Percentiles rank a stretch among this genome's conserved stretches.
phyloP scores from a whole-genome alignment of 2,888 invertebrate species.

The Drosophila merina region DNA sequence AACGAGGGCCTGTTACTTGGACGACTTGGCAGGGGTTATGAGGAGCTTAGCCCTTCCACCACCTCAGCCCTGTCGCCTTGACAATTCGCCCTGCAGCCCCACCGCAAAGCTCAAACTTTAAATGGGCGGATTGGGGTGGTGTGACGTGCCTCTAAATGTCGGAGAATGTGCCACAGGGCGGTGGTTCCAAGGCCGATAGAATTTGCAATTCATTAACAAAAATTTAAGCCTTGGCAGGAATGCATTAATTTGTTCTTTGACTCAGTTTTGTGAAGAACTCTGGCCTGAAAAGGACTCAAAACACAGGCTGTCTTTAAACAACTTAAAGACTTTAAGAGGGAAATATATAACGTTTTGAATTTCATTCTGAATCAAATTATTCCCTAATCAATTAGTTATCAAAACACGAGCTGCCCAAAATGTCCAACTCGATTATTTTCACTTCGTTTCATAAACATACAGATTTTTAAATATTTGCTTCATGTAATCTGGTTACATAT shows the following conservation, averaged over 20 bases:
- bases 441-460: not conserved
- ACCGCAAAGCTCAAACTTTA: slow-evolving; percentile 38
- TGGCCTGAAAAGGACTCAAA: not conserved
- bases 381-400: not conserved
- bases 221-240: slow-evolving; percentile 28
- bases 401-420: too few relatives aligned
- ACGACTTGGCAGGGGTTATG: slow-evolving; percentile 44
- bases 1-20: slow-evolving; percentile 72
- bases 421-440: not conserved
- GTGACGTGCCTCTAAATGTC: not conserved
- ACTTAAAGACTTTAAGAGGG: too few relatives aligned
- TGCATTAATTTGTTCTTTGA: slow-evolving; percentile 2
- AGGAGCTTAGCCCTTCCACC: slow-evolving; percentile 49
- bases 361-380: not conserved
- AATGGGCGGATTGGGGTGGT: slow-evolving; percentile 28
- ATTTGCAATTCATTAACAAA: slow-evolving; percentile 41
- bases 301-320: not conserved
- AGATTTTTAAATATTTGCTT: not conserved
- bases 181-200: slow-evolving; percentile 17
- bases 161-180: slow-evolving; percentile 6
- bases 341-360: too few relatives aligned
- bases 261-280: not conserved
- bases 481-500: not conserved
- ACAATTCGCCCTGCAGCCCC: slow-evolving; percentile 55
- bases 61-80: slow-evolving; percentile 56